Conservation (phyloP, 30 jellyfish, hydroid and myxozoan species). For the Aurelia aurita region DNA sequence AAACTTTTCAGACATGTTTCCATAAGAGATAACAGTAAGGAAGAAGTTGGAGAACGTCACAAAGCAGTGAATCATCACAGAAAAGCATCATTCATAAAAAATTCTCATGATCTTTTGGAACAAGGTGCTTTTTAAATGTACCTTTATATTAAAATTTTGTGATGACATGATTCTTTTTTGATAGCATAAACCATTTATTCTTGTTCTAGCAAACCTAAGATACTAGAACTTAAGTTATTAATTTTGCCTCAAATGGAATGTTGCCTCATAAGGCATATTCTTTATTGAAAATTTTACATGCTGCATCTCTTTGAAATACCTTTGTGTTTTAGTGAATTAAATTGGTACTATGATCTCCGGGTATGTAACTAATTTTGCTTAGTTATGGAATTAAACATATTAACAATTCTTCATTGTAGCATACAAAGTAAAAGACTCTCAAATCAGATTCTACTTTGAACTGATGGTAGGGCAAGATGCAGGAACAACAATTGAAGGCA, state of each 20-base stretch:
- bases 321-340: no score
- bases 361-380: neutral
- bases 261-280: no score
- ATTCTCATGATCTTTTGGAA: conserved; percentile 57
- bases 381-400: no score
- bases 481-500: conserved; percentile 62
- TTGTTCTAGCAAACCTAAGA: no score
- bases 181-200: no score
- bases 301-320: no score
- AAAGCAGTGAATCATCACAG: conserved; percentile 30
- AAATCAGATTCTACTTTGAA: conserved; percentile 73
- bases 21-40: neutral
- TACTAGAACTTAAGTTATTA: no score
- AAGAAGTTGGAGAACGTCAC: neutral
- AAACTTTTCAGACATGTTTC: conserved; percentile 20
- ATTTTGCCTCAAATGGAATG: no score
- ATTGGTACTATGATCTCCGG: no score
- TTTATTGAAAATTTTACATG: no score
- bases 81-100: conserved; percentile 28
- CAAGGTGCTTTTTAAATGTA: conserved; percentile 11
- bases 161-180: no score
- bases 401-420: conserved; percentile 16
- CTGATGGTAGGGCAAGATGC: conserved; percentile 70
- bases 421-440: conserved; percentile 62
- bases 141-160: no score